Conservation (phyloP, 2,113 vertebrate species). For the Danio rerio region GRCz12tu NC_133198.1:40749501-40750000, state of each 20-base stretch:
- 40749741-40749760: background rate
- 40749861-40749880: conserved; percentile 14
- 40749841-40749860: background rate
- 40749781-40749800: conserved; percentile 5
- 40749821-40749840: conserved; percentile 15
- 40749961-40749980: too few relatives aligned
- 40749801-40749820: conserved; percentile 15
- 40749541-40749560: too few relatives aligned
- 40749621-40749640: background rate
- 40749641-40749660: conserved; percentile 6
- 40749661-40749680: conserved; percentile 26
- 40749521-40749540: too few relatives aligned
- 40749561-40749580: too few relatives aligned
- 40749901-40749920: too few relatives aligned
- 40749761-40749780: background rate
- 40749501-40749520: too few relatives aligned
- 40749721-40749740: background rate
- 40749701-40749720: background rate
- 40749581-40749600: too few relatives aligned
- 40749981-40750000: too few relatives aligned
- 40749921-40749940: too few relatives aligned
- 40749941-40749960: too few relatives aligned
- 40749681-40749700: background rate
- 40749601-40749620: too few relatives aligned
- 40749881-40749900: background rate